phyloP scores from a whole-genome alignment of 2,888 invertebrate species.

The Drosophila siamana region DNA sequence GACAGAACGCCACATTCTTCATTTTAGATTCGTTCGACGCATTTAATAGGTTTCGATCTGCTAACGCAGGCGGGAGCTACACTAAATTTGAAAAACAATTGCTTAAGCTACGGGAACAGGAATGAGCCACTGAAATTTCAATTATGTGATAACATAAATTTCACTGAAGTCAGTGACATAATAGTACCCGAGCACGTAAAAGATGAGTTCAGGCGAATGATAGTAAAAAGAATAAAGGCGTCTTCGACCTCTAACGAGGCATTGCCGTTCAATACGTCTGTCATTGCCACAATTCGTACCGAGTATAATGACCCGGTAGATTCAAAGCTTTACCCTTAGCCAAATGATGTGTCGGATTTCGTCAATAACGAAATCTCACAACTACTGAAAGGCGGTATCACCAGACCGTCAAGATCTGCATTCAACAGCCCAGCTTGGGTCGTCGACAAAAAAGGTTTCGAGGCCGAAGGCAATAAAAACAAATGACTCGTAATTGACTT shows the following conservation, averaged over 20 bases:
- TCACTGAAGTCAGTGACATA: conserved; percentile 22
- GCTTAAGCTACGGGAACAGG: neutral
- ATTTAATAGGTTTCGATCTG: conserved; percentile 28
- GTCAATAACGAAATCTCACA: neutral
- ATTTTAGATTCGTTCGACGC: conserved; percentile 7
- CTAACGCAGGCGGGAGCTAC: conserved; percentile 12
- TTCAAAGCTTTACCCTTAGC: neutral
- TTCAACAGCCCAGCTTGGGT: neutral
- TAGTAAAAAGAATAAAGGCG: neutral
- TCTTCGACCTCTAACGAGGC: neutral
- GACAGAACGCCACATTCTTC: neutral
- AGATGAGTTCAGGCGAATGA: neutral
- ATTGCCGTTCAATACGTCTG: neutral
- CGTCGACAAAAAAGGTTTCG: neutral
- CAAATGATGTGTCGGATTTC: neutral
- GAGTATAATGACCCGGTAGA: neutral
- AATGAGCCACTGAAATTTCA: conserved; percentile 5
- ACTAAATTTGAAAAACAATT: neutral
- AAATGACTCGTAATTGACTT: neutral
- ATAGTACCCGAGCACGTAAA: no score
- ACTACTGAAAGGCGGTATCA: neutral
- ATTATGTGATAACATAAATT: conserved; percentile 19
- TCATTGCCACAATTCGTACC: neutral
- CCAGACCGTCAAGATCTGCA: neutral
- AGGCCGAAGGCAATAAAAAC: neutral